Evolutionary conservation across 1,140 invertebrate genomes (phyloP), one percentile per base, ranked within the genome.

Genomic region (Drosophila pallidifrons): DNA sequence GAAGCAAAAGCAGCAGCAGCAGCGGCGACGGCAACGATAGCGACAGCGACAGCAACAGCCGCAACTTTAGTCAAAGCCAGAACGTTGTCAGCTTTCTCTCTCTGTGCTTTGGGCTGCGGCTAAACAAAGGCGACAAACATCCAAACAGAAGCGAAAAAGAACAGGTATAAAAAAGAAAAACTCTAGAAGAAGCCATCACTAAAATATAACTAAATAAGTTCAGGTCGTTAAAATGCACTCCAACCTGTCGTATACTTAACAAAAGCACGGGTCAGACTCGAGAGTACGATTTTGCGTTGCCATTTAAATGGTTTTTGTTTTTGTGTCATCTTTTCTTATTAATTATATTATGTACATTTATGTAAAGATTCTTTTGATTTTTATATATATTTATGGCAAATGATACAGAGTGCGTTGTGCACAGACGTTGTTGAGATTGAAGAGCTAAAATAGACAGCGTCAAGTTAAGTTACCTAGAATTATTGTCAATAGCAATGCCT

Each of bases 401-500:
- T 59, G 32, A 30, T 32, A 32, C 65, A 43, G 20, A 20, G 15
- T 15, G 30, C 11, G 38, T 11, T 54, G 5, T 16, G 41, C 32
- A 25, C 20, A 68, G 51, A 69, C 51, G 20, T 57, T 70, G 51
- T 75, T 70, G 43, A 75, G 72, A 69, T 70, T 75, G 63, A 70
- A 70, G 72, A 47, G 72, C 66, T 49, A 32, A 57, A 57, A 61
- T 67, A 70, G 58, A 75, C 57, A 61, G 65, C 58, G 47, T 70
- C 72, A 70, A 70, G 72, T 88, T 77, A 88, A 80, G 49, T 79
- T 79, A 77, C 11, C 30, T 68, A 61, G 47, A 88, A 82, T 79
- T 81, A 82, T 88, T 82, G 82, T 88, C 79, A 86, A 74, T 86
- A 64, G 80, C 77, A 77, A 87, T 80, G 78, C 77, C 83, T 88